Base-by-base conservation (phyloP, 2,797 vertebrate genomes). In the Xerus rutilus region DNA sequence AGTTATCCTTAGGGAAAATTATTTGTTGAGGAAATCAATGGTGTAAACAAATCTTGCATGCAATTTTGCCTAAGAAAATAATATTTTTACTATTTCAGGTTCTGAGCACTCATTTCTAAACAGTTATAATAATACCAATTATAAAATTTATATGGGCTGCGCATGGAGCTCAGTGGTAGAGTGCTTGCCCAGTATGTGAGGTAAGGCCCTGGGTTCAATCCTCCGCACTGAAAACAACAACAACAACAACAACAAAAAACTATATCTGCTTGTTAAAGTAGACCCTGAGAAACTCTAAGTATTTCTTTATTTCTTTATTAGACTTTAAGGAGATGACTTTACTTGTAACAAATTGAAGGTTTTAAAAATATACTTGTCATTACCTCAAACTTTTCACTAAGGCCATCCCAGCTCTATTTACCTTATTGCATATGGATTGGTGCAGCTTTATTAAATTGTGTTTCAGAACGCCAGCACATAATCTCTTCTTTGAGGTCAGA, bases 21-120 rank as follows among this genome's bases (percentile, higher is more conserved):
- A 64, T 54, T 88, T 62, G 86, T 88, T 62, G 89, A 77, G 65
- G 32, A 86, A 92, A 84, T 94, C 6, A 45, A 39, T 86, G 54
- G 64, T 57, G 1, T 23, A 57, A 83, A 76, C 72, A 95, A 90
- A 74, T 70, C 78, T 62, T 73, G 65, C 4, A 82, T 76, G 28
- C 35, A 81, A 5, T 62, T 45, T 85, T 45, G 91, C 21, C 49
- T 91, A 32, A 79, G 59, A 94, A 89, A 76, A 78, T 10, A 78
- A 12, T 86, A 45, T 67, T 93, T 72, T 96, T 70, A 95, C 35
- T 85, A 7, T 18, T 49, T 91, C 85, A 81, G 21, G 5, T 52
- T 94, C 39, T 64, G 28, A 88, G 25, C 0, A 21, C 35, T 92
- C 3, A 21, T 78, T 83, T 82, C 28, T 52, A 54, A 32, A 21